Percentiles rank a stretch among this genome's conserved stretches.
These are phyloP conservation scores for Camptogramma bilineatum DNA, from an alignment of 2,888 invertebrate species.

Conservation along the genomic window DNA sequence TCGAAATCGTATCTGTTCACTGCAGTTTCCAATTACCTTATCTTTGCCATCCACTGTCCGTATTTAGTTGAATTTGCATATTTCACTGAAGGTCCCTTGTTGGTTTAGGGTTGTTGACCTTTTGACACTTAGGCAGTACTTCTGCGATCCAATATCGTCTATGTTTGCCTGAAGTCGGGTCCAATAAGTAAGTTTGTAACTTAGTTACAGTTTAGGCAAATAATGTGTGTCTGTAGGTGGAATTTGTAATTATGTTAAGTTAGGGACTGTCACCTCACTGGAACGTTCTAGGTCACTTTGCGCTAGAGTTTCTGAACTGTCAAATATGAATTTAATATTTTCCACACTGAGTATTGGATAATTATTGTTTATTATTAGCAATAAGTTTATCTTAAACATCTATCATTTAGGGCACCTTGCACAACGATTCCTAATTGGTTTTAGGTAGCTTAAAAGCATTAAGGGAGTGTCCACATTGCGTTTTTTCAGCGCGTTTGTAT, in stretches of 20 bases:
- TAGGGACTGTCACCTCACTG: not conserved
- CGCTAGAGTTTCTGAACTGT: too few species aligned
- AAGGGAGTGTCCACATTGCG: too few species aligned
- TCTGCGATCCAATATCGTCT: constrained; percentile 41
- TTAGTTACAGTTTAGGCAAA: constrained; percentile 28
- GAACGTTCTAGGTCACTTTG: not conserved
- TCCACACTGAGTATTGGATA: too few species aligned
- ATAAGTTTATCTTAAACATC: too few species aligned
- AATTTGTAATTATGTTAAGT: constrained; percentile 9
- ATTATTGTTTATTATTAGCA: too few species aligned
- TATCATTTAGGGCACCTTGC: too few species aligned
- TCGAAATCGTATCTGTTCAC: constrained; percentile 1
- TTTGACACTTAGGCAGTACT: constrained; percentile 43
- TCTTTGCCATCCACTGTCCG: constrained; percentile 24
- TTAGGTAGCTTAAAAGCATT: too few species aligned
- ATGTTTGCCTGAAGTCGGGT: constrained; percentile 36
- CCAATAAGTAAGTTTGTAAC: constrained; percentile 33
- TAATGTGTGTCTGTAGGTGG: constrained; percentile 9
- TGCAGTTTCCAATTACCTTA: constrained; percentile 16
- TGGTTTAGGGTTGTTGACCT: constrained; percentile 47
- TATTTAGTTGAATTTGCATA: constrained; percentile 43
- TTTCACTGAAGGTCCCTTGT: constrained; percentile 38
- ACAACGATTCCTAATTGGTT: too few species aligned
- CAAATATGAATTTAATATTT: too few species aligned
- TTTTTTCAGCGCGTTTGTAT: too few species aligned